A percentile compares a stretch with the other conserved stretches of the same genome.
Conservation (phyloP, 2,888 invertebrate species). For the Thyatira batis region DNA sequence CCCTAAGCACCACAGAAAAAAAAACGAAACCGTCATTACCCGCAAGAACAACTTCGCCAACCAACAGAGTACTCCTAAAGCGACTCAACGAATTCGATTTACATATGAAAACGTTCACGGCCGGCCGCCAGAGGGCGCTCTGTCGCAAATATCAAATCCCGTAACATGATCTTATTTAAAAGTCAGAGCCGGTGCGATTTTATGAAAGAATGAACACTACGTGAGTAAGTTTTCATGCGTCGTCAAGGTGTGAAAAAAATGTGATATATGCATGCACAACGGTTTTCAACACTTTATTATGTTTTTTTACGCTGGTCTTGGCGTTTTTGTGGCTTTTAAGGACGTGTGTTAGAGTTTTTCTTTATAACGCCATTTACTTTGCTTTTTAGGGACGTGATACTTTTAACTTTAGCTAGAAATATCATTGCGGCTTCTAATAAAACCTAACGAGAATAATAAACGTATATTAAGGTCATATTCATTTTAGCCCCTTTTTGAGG, state of each 20-base stretch:
- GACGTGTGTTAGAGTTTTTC: neutral
- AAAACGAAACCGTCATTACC: conserved; percentile 37
- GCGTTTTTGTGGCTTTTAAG: neutral
- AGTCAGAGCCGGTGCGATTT: conserved; percentile 61
- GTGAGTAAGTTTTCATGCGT: conserved; percentile 33
- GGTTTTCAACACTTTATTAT: neutral
- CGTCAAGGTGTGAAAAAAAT: neutral
- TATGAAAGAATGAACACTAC: conserved; percentile 47
- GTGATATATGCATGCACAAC: neutral
- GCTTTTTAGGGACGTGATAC: neutral
- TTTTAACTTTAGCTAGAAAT: neutral
- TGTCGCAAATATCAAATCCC: conserved; percentile 46
- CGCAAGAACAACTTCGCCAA: conserved; percentile 36
- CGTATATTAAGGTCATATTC: neutral
- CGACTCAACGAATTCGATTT: conserved; percentile 47
- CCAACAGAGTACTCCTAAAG: conserved; percentile 16
- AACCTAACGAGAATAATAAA: neutral
- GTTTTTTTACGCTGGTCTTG: neutral
- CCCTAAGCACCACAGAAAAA: conserved; percentile 15
- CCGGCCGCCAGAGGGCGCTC: conserved; percentile 45
- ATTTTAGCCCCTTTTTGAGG: no score
- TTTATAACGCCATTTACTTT: neutral
- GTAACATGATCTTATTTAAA: conserved; percentile 68
- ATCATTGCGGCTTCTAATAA: neutral
- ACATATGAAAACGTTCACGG: conserved; percentile 57